phyloP scores from a whole-genome alignment of 2,797 vertebrate genomes.

The Takifugu ocellatus region DNA sequence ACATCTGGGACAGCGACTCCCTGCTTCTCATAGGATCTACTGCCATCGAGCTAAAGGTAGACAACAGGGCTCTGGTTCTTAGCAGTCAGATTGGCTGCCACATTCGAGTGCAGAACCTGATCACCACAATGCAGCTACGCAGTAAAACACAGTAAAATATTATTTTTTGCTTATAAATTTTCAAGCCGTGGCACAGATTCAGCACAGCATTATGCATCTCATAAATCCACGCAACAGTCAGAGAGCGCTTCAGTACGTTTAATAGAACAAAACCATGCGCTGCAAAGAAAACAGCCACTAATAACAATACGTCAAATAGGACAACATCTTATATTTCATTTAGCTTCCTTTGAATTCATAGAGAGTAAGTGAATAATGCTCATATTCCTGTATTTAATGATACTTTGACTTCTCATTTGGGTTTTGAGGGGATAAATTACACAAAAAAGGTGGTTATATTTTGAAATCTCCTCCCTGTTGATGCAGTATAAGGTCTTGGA shows the following conservation, averaged over 20 bases:
- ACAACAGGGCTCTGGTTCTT: neutral
- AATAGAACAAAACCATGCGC: neutral
- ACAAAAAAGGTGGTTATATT: too few species aligned
- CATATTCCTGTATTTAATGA: too few species aligned
- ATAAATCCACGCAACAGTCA: neutral
- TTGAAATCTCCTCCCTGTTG: too few species aligned
- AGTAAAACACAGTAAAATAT: neutral
- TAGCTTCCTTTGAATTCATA: neutral
- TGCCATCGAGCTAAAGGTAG: constrained; percentile 86
- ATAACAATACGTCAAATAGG: constrained; percentile 16
- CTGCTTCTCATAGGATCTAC: constrained; percentile 89
- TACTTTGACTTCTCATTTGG: too few species aligned
- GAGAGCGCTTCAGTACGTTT: constrained; percentile 11
- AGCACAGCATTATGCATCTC: neutral
- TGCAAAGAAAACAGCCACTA: constrained; percentile 4
- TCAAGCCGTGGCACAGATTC: constrained; percentile 9
- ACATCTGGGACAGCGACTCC: constrained; percentile 91
- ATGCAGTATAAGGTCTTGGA: neutral
- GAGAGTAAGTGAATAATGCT: neutral
- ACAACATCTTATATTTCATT: neutral
- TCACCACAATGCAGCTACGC: neutral
- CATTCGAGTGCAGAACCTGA: too few species aligned
- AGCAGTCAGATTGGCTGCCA: too few species aligned
- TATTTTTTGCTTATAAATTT: constrained; percentile 3
- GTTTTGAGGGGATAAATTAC: too few species aligned